These are phyloP conservation scores for Cylindroiulus punctatus DNA, from an alignment of 2,888 invertebrate species.

Conservation along the genomic window DNA sequence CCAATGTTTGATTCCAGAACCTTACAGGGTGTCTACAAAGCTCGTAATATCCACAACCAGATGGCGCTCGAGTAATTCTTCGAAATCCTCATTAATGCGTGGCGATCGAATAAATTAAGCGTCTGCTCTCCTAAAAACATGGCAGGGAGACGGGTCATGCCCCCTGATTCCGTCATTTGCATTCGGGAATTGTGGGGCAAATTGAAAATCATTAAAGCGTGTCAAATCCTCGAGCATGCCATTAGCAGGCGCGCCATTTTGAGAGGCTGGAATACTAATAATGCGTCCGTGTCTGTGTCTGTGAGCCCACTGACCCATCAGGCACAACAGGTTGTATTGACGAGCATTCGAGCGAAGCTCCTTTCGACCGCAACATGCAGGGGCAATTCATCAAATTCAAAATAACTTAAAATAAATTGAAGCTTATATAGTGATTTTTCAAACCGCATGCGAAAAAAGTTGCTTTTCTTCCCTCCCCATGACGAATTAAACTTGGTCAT, in stretches of 20 bases:
- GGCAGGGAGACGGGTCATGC: too few species aligned
- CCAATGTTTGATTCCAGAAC: too few species aligned
- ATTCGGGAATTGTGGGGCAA: background rate
- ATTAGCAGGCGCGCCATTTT: background rate
- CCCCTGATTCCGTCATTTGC: background rate
- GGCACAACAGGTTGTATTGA: background rate
- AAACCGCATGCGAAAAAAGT: background rate
- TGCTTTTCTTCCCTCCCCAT: background rate
- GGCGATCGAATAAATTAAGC: too few species aligned
- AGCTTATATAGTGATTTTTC: background rate
- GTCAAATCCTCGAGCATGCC: background rate
- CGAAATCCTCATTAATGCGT: too few species aligned
- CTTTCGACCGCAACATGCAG: background rate
- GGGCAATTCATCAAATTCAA: slow-evolving; percentile 7
- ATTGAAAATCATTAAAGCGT: slow-evolving; percentile 18
- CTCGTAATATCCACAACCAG: too few species aligned
- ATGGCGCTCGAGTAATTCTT: too few species aligned
- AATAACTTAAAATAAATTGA: background rate
- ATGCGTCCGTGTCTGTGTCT: too few species aligned
- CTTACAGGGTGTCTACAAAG: too few species aligned
- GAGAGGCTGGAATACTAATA: background rate
- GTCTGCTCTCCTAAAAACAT: too few species aligned
- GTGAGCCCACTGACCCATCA: background rate
- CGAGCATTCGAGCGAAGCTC: background rate
- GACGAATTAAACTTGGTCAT: background rate